phyloP scores from a whole-genome alignment of 2,797 vertebrate genomes.

The Euphonia xanthogaster region DNA sequence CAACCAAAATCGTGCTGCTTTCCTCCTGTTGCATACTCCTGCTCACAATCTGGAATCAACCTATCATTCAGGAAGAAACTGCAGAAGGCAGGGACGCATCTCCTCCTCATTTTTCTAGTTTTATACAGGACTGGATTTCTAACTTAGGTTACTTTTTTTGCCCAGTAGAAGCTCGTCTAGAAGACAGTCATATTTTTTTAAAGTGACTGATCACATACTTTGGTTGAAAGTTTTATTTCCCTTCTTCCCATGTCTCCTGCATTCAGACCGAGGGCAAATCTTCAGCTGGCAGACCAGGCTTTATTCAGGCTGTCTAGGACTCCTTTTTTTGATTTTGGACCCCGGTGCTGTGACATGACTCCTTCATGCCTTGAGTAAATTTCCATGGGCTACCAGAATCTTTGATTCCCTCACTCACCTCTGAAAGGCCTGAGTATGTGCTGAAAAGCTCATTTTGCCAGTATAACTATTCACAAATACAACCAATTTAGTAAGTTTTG shows the following conservation, averaged over 20 bases:
- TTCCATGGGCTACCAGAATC: rapidly evolving
- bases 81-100: background rate
- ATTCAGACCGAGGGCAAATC: background rate
- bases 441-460: background rate
- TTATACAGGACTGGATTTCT: background rate
- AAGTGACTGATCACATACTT: background rate
- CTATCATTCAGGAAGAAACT: background rate
- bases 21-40: background rate
- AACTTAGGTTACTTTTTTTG: background rate
- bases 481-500: background rate
- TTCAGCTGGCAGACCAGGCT: background rate
- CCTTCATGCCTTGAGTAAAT: rapidly evolving
- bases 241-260: background rate
- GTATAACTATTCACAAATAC: background rate
- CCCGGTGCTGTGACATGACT: rapidly evolving
- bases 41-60: rapidly evolving
- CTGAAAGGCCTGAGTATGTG: background rate
- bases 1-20: background rate
- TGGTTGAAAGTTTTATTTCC: background rate
- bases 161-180: background rate
- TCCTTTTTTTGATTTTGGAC: background rate
- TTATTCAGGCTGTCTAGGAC: background rate
- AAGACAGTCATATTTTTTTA: background rate
- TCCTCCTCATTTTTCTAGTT: background rate
- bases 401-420: background rate